These are phyloP conservation scores for Notechis scutatus DNA, from an alignment of 2,113 vertebrate genomes.

Conservation along the genomic window DNA sequence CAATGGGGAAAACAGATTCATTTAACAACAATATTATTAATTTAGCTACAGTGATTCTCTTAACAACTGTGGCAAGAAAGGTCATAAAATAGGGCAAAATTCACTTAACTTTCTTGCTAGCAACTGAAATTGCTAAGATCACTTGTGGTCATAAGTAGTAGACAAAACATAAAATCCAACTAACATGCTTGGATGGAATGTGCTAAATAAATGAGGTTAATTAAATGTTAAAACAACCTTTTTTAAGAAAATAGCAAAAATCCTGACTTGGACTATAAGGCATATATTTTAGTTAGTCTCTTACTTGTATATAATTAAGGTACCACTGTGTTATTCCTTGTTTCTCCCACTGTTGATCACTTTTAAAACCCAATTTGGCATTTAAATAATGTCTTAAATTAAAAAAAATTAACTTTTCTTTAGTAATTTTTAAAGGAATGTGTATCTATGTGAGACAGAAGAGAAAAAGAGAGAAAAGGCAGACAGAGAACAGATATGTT, in stretches of 20 bases:
- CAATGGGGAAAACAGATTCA: no score
- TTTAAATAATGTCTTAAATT: not conserved
- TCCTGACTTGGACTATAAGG: not conserved
- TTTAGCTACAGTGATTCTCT: no score
- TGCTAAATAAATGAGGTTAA: not conserved
- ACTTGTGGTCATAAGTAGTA: no score
- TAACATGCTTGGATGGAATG: not conserved
- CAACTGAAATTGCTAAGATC: no score
- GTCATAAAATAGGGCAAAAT: no score
- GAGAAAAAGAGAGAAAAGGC: not conserved
- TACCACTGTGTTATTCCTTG: not conserved
- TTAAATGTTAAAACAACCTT: not conserved
- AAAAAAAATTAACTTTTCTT: not conserved
- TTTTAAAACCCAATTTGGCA: not conserved
- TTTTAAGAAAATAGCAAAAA: not conserved
- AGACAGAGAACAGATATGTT: not conserved
- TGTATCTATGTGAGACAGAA: not conserved
- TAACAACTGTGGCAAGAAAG: no score
- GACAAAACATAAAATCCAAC: no score
- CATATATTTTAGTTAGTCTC: not conserved
- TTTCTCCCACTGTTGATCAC: not conserved
- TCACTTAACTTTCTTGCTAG: no score
- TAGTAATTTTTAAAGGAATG: not conserved
- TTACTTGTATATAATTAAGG: not conserved
- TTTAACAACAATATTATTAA: no score